These are phyloP conservation scores for Syngnathus scovelli DNA, from an alignment of 2,113 vertebrate species.

Conservation along the genomic window DNA sequence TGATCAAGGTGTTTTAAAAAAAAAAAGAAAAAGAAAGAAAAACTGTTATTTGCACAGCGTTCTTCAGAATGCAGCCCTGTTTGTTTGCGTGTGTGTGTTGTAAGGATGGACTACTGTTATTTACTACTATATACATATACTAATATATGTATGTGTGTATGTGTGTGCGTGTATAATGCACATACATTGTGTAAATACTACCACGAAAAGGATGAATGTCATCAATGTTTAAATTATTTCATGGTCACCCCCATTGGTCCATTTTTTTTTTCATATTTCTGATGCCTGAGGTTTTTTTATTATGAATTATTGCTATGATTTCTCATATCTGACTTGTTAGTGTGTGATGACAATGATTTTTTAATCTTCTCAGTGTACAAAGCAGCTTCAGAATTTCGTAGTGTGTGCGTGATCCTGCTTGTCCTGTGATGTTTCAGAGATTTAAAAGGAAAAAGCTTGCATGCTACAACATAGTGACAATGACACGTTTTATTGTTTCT, in stretches of 20 bases:
- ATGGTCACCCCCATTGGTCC: constrained; percentile 31
- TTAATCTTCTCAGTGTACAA: constrained; percentile 71
- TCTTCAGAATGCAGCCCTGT: constrained; percentile 70
- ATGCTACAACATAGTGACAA: constrained; percentile 69
- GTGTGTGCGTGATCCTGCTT: constrained; percentile 37
- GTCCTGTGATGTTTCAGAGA: constrained; percentile 24
- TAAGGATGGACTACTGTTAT: no score
- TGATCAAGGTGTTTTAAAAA: constrained; percentile 28
- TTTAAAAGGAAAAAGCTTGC: constrained; percentile 71
- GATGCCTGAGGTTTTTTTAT: constrained; percentile 73
- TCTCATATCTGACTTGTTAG: constrained; percentile 65
- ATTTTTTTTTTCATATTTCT: constrained; percentile 78
- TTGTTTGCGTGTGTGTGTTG: constrained; percentile 28
- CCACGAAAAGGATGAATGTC: constrained; percentile 62
- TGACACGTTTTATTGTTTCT: constrained; percentile 58
- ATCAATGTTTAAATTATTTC: constrained; percentile 75
- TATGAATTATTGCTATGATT: constrained; percentile 45
- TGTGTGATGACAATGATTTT: constrained; percentile 62
- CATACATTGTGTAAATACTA: constrained; percentile 61
- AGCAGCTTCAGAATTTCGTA: constrained; percentile 49
- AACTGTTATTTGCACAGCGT: constrained; percentile 75
- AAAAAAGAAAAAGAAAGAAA: constrained; percentile 26
- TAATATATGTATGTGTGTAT: constrained; percentile 29
- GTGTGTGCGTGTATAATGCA: constrained; percentile 53
- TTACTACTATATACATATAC: no score